A percentile compares a stretch with the other conserved stretches of the same genome.
Evolutionary conservation across 2,888 invertebrate genomes (phyloP).

Genomic region (Protonemura montana): DNA sequence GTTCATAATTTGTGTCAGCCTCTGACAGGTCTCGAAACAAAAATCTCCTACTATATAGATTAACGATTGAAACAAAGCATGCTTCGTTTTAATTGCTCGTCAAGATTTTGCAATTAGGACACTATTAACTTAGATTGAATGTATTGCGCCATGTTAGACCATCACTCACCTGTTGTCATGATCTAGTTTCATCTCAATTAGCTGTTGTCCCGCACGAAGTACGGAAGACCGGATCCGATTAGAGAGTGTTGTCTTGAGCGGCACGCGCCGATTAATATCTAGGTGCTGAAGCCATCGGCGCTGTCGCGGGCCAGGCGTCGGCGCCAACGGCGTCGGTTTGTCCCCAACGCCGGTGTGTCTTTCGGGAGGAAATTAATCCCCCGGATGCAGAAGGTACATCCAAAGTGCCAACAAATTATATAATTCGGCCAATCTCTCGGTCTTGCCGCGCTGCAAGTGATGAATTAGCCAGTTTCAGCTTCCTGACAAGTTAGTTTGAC

Average conservation of each 20-base stretch:
- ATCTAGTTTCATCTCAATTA: slow-evolving; percentile 5
- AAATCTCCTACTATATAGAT: not conserved
- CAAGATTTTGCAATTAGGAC: not conserved
- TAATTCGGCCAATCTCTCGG: not conserved
- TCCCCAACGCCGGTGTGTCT: not conserved
- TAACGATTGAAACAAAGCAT: not conserved
- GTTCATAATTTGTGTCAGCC: not conserved
- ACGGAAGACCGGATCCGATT: not conserved
- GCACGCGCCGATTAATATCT: not conserved
- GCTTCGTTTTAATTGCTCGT: not conserved
- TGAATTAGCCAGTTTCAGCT: not conserved
- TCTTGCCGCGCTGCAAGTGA: not conserved
- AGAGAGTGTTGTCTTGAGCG: not conserved
- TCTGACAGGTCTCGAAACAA: not conserved
- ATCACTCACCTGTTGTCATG: not conserved
- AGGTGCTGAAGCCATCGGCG: not conserved
- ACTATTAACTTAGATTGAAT: not conserved
- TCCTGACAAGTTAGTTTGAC: not conserved
- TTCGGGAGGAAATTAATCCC: not conserved
- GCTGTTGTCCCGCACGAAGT: not conserved
- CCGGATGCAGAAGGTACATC: not conserved
- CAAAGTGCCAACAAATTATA: not conserved
- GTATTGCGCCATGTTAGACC: not conserved
- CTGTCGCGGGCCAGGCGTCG: not conserved
- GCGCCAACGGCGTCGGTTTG: not conserved